These are phyloP conservation scores for Congeria kusceri DNA, from an alignment of 2,888 invertebrate genomes.

Conservation along the genomic window DNA sequence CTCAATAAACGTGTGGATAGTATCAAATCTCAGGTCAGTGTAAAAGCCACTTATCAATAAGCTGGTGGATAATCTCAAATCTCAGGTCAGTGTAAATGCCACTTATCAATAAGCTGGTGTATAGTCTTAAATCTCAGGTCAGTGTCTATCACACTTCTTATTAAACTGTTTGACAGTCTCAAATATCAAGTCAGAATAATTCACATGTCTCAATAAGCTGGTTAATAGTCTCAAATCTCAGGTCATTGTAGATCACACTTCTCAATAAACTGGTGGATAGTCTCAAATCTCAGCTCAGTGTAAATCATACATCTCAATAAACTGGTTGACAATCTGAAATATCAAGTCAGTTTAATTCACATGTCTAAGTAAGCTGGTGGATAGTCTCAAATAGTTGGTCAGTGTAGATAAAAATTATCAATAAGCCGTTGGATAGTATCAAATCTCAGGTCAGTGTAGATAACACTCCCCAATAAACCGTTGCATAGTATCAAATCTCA, in stretches of 20 bases:
- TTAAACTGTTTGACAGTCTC: slow-evolving; percentile 37
- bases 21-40: slow-evolving; percentile 67
- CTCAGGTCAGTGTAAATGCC: slow-evolving; percentile 67
- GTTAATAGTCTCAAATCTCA: too few relatives aligned
- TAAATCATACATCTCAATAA: slow-evolving; percentile 69
- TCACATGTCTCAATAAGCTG: slow-evolving; percentile 60
- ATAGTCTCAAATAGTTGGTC: too few relatives aligned
- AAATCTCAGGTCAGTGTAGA: slow-evolving; percentile 73
- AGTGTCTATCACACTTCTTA: slow-evolving; percentile 63
- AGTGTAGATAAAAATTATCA: slow-evolving; percentile 69
- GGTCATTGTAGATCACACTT: slow-evolving; percentile 70
- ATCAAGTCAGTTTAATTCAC: too few relatives aligned
- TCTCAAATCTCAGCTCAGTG: too few relatives aligned
- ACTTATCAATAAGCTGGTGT: slow-evolving; percentile 48
- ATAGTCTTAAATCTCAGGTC: slow-evolving; percentile 68
- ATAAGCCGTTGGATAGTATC: slow-evolving; percentile 66
- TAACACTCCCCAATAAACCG: slow-evolving; percentile 66
- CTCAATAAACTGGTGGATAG: slow-evolving; percentile 67
- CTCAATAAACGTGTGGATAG: slow-evolving; percentile 66
- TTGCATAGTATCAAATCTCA: slow-evolving; percentile 69
- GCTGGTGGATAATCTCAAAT: slow-evolving; percentile 47
- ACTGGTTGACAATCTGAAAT: slow-evolving; percentile 68
- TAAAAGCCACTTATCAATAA: slow-evolving; percentile 64
- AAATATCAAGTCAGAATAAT: slow-evolving; percentile 66
- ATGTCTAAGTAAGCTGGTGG: slow-evolving; percentile 66